Base-by-base conservation (phyloP, 2,888 invertebrate species). In the Penaeus monodon region DNA sequence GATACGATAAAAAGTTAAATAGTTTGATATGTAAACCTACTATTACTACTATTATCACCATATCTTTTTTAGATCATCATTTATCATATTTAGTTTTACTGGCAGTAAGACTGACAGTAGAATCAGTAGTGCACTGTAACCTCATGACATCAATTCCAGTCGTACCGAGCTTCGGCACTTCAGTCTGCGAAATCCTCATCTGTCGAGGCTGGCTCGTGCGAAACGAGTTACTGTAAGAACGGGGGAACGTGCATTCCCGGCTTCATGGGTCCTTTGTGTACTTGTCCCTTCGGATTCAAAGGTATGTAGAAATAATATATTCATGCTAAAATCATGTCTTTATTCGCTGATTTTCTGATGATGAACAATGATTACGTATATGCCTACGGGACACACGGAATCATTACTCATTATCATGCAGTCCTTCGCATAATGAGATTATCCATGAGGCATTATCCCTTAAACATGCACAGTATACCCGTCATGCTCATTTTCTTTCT, bases 221-320 rank as follows among this genome's bases (percentile, higher is more conserved):
- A 77, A 14, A 49, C 73, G 12, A 81, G 57, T 33, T 86, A 88
- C 10, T 89, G 89, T 63, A 38, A 65, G 44, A 84, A 89, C 70
- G 88, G 88, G 27, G 88, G 88, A 2, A 86, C 88, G 14, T 89
- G 89, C 74, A 78, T 85, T 27, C 20, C 86, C 14, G 86, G 88
- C 20, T 24, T 78, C 20, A 74, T 85, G 29, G 86, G 84, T n/a
- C 86, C 86, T 38, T 76, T 89, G 38, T 89, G 89, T 64, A 79
- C 84, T 49, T 89, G 89, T 57, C 49, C 68, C 74, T 88, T 88
- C 66, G 89, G 89, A 27, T 89, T 89, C n/a, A 88, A 49, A 83
- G 89, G 89, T 89, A 24, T 65, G 86, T 77, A 44, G 44, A 6
- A 44, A 44, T 10, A 44, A 38, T 10, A 10, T 10, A 57, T 57